phyloP scores from a whole-genome alignment of 2,113 vertebrate species.

The Vicugna pacos region DNA sequence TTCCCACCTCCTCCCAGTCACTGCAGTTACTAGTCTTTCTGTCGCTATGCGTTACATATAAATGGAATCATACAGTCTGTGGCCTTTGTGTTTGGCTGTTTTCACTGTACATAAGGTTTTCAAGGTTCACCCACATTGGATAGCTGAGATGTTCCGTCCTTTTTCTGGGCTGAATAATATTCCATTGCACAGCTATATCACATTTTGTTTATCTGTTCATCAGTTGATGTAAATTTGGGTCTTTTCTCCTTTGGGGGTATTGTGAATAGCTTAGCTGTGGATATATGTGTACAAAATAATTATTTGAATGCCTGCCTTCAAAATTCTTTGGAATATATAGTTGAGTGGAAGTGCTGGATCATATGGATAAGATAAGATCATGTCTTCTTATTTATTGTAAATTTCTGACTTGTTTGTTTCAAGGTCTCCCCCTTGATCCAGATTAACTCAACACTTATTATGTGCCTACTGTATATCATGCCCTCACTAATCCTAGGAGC shows the following conservation, averaged over 20 bases:
- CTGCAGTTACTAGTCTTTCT: background rate
- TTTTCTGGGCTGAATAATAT: conserved; percentile 35
- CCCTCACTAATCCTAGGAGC: background rate
- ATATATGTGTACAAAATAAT: background rate
- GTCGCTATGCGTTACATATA: background rate
- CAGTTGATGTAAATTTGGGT: background rate
- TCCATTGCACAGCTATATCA: background rate
- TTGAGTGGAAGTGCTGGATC: background rate
- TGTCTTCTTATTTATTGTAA: background rate
- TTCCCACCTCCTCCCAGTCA: background rate
- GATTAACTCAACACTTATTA: background rate
- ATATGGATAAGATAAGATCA: background rate
- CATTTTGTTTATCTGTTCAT: background rate
- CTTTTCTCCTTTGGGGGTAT: background rate
- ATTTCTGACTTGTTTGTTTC: conserved; percentile 26
- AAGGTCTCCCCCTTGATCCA: background rate
- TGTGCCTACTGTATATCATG: background rate
- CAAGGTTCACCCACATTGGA: background rate
- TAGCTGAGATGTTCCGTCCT: background rate
- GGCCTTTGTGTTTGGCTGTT: background rate
- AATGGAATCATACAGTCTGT: background rate
- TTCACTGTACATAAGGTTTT: background rate
- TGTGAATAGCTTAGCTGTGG: background rate
- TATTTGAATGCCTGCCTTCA: background rate
- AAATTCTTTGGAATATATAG: background rate